Conservation (phyloP, 1,140 invertebrate species). For the Pteromalus puparum region DNA sequence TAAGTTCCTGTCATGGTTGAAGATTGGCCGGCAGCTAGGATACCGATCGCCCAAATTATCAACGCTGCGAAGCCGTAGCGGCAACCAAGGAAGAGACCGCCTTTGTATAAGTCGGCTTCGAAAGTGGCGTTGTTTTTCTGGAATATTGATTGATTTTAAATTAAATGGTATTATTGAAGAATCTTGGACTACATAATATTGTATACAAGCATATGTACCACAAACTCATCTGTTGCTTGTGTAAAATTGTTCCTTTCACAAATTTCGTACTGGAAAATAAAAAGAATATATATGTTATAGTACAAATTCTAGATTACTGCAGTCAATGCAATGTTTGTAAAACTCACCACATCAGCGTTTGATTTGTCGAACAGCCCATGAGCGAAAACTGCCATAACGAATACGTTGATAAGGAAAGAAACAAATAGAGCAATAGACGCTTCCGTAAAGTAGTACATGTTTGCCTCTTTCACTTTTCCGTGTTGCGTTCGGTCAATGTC, state of each 20-base stretch:
- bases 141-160: background rate
- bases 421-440: conserved; percentile 87
- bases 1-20: conserved; percentile 94
- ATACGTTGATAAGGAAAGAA: conserved; percentile 93
- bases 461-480: conserved; percentile 87
- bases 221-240: conserved; percentile 64
- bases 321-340: background rate
- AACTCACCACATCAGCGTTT: conserved; percentile 81
- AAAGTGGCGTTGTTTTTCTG: conserved; percentile 73
- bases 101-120: conserved; percentile 87
- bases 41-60: conserved; percentile 93
- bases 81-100: conserved; percentile 90
- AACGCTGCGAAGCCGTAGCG: conserved; percentile 86
- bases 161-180: conserved; percentile 36
- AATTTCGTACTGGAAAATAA: conserved; percentile 61
- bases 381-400: conserved; percentile 93
- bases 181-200: conserved; percentile 52
- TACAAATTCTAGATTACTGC: background rate
- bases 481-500: conserved; percentile 86
- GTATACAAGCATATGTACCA: conserved; percentile 58
- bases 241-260: conserved; percentile 74
- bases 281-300: background rate
- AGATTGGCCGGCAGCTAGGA: conserved; percentile 92
- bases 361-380: conserved; percentile 86
- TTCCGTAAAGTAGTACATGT: conserved; percentile 93